These are phyloP conservation scores for Epinotia ramella DNA, from an alignment of 2,888 invertebrate species.

Conservation along the genomic window DNA sequence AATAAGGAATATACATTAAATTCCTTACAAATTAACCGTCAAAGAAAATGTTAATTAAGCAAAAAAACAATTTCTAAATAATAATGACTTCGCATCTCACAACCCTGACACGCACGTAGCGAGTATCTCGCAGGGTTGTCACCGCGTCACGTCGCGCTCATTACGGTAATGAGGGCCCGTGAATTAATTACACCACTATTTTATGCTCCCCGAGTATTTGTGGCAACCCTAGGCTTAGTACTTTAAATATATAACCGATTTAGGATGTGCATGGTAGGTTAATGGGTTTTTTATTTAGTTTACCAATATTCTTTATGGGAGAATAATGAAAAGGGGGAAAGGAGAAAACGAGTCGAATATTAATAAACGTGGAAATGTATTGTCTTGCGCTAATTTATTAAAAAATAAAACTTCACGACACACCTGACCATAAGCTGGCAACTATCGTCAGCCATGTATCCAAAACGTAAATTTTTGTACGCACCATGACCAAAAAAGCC, in stretches of 20 bases:
- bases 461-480: too few species aligned
- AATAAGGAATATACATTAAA: too few species aligned
- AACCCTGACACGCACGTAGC: conserved; percentile 31
- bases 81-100: conserved; percentile 2
- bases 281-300: conserved; percentile 27
- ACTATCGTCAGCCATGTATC: too few species aligned
- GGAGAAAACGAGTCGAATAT: not conserved
- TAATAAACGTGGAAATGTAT: not conserved
- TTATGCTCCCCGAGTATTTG: conserved; percentile 38
- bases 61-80: conserved; percentile 21
- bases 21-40: not conserved
- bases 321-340: not conserved
- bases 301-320: not conserved
- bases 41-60: conserved; percentile 8
- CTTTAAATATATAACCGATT: conserved; percentile 38
- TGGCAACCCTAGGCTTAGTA: conserved; percentile 42
- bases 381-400: not conserved
- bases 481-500: too few species aligned
- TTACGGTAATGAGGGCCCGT: conserved; percentile 42
- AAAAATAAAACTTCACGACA: too few species aligned
- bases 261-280: conserved; percentile 3
- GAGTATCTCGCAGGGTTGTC: conserved; percentile 37
- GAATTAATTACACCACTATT: conserved; percentile 46
- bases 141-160: conserved; percentile 45
- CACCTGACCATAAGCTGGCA: too few species aligned